These are phyloP conservation scores for Cherax destructor DNA, from an alignment of 1,140 invertebrate species.

Conservation along the genomic window DNA sequence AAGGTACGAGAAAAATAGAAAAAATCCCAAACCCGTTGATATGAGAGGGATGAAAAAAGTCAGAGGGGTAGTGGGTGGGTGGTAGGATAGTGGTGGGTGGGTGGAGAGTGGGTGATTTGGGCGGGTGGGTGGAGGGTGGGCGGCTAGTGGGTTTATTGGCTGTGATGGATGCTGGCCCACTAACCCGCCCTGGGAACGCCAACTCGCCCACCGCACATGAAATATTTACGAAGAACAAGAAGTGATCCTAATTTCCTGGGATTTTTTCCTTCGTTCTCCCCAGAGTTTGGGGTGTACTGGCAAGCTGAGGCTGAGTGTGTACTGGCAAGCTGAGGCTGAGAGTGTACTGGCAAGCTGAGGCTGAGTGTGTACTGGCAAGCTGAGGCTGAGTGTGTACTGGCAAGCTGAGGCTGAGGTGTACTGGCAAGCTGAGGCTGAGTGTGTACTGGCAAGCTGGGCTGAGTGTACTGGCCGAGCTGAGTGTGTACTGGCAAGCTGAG, in stretches of 20 bases:
- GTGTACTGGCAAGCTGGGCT: too few relatives aligned
- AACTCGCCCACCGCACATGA: background rate
- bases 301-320: too few relatives aligned
- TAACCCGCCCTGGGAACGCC: background rate
- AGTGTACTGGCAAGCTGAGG: too few relatives aligned
- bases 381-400: too few relatives aligned
- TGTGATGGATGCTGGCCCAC: background rate
- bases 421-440: too few relatives aligned
- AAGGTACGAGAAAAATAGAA: too few relatives aligned
- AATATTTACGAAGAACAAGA: constrained; percentile 42
- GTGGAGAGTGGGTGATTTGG: background rate
- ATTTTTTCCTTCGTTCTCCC: constrained; percentile 24
- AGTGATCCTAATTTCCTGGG: constrained; percentile 36
- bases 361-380: too few relatives aligned
- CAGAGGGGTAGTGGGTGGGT: background rate
- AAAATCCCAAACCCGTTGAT: background rate
- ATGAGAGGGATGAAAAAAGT: background rate
- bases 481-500: too few relatives aligned
- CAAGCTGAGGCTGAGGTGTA: too few relatives aligned
- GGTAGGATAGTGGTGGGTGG: background rate
- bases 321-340: too few relatives aligned
- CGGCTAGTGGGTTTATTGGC: background rate
- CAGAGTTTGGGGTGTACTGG: background rate
- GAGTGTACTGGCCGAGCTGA: too few relatives aligned
- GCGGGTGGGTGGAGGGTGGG: background rate